Evolutionary conservation across 2,113 vertebrate species (phyloP).

Genomic region (Propithecus coquereli): DNA sequence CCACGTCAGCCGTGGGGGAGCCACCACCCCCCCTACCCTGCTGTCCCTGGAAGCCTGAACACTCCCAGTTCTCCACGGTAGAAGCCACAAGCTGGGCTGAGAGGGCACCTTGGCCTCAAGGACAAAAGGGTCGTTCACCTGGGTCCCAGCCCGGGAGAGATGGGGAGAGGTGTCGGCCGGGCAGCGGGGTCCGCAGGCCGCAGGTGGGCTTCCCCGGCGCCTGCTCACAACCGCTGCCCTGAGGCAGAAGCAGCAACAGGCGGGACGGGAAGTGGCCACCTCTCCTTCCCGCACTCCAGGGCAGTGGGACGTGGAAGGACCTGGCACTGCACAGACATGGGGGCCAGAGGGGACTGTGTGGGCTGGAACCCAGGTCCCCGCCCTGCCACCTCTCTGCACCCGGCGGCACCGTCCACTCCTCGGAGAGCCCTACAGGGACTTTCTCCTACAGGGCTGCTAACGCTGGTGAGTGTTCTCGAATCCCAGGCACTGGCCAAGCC

Average conservation of each 20-base stretch:
- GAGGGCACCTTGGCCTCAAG: background rate
- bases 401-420: rapidly evolving
- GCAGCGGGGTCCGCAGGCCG: no score
- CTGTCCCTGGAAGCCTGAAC: no score
- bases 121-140: background rate
- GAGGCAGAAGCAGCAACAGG: background rate
- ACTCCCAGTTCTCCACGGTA: no score
- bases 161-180: no score
- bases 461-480: background rate
- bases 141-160: background rate
- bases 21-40: no score
- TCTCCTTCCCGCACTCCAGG: background rate
- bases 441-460: rapidly evolving
- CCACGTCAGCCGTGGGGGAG: no score
- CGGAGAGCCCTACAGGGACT: rapidly evolving
- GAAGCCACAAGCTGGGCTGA: background rate
- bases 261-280: background rate
- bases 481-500: background rate
- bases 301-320: background rate
- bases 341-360: background rate
- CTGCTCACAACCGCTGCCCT: background rate
- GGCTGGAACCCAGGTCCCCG: background rate
- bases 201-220: background rate
- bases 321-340: no score
- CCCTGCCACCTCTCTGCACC: rapidly evolving